Evolutionary conservation across 2,113 vertebrate species (phyloP), one percentile per base, ranked within the genome.

Genomic region (Daubentonia madagascariensis): DNA sequence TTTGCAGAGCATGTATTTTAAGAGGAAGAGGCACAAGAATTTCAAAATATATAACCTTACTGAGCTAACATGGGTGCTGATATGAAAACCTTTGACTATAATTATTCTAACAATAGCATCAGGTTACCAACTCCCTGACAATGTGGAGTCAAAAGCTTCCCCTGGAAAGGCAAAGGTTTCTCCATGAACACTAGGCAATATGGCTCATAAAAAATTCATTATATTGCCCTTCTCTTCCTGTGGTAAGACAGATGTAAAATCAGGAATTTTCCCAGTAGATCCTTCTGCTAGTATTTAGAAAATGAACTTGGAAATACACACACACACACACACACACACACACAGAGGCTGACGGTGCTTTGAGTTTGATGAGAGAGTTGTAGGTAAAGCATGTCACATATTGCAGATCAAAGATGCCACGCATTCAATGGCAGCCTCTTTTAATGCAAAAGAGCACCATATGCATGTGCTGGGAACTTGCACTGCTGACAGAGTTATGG

Each of bases 181-280:
- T 37, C 22, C 88, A 79, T 14, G 93, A 95, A 88, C n/a, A 73
- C 7, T 23, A 89, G 83, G 48, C 0, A 40, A 92, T 16, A 75
- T 9, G 2, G 25, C 93, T 92, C 80, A 91, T 97, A 50, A 91
- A 96, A 95, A 89, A 86, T 97, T 86, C 78, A 95, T 95, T 30
- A 30, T 22, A 37, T 65, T 84, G 70, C 32, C 86, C 61, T 97
- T 91, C 85, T 83, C 40, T 89, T 94, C 25, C 48, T 76, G 57
- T 43, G 37, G 76, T 83, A 97, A 96, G 89, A 95, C 59, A 96
- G 65, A 87, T 92, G 65, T 76, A n/a, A 84, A 97, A 96, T 52
- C 84, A 95, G 28, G 59, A 95, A 59, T 85, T 75, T 81, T 90
- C 68, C 72, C 96, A 84, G 67, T 30, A 88, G 5, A 8, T 13